Base-by-base conservation (phyloP, 2,797 vertebrate genomes). In the Micrastur ruficollis region DNA sequence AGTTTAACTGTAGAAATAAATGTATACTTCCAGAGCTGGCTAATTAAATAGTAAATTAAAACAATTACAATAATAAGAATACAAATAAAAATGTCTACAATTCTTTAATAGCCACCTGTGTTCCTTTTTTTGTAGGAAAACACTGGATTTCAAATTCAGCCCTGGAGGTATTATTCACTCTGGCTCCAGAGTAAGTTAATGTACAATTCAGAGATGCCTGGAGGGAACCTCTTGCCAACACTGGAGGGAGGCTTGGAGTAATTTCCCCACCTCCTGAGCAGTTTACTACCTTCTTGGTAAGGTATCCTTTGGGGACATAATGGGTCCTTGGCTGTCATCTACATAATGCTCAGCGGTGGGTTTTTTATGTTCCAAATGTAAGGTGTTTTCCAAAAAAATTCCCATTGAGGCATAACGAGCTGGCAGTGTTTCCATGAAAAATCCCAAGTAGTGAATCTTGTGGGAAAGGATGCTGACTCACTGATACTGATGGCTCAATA, bases 301-400 rank as follows among this genome's bases (percentile, higher is more conserved):
- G 68, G 58, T 72, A 47, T 70, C 31, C 40, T 55, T 81, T 40
- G 55, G 65, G 66, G 52, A 95, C 29, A 86, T 34, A 92, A 80
- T 89, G 42, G 40, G 58, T 83, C 75, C 46, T 80, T 93, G 83
- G 84, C 36, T 10, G 0, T 81, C 84, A 81, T 81, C 74, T 87
- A 49, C 46, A 29, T 81, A 93, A 78, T 32, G 68, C 22, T 91
- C 70, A 68, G 36, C 3, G 2, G 75, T 42, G 55, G 11, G 1
- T 42, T 73, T 91, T 92, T 92, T 17, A 55, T 81, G 79, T 86
- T 87, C 72, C 66, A 93, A 97, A 93, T 75, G 72, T 63, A 95
- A 93, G 94, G 95, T 96, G 93, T 96, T 97, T 96, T 96, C 96
- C 95, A 92, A 95, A 96, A 90, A 81, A 84, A 81, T 11, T 92